Conservation (phyloP, 2,888 invertebrate genomes). For the Luperina nickerlii region DNA sequence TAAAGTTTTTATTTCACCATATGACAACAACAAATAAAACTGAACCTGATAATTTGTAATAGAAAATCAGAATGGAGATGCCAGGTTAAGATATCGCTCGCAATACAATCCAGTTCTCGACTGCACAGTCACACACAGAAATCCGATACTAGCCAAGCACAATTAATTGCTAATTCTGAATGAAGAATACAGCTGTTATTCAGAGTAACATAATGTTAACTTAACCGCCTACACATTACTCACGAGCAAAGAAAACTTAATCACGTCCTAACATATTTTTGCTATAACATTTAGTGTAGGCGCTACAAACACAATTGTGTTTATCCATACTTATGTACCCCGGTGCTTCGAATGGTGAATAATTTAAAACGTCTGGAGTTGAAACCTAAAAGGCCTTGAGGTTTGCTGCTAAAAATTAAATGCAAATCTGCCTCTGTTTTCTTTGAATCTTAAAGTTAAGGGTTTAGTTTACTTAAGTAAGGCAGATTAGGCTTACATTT, state of each 20-base stretch:
- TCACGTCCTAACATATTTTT: constrained; percentile 1
- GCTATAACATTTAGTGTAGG: constrained; percentile 46
- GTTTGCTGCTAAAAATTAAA: constrained; percentile 26
- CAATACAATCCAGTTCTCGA: no score
- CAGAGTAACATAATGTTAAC: background rate
- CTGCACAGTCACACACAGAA: no score
- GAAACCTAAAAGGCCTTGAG: constrained; percentile 25
- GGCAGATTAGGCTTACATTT: no score
- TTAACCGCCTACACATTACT: constrained; percentile 39
- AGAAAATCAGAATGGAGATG: no score
- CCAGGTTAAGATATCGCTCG: no score
- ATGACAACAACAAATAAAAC: no score
- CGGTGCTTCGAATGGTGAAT: constrained; percentile 24
- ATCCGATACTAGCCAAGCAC: background rate
- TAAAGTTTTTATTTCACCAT: no score
- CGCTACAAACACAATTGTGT: constrained; percentile 31
- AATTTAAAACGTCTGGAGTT: constrained; percentile 38
- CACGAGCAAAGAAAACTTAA: constrained; percentile 22
- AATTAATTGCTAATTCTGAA: background rate
- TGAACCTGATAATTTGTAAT: no score
- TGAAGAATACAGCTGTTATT: background rate
- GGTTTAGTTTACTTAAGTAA: background rate
- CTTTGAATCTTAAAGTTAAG: constrained; percentile 5
- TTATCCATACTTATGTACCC: background rate
- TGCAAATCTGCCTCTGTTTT: constrained; percentile 41